Percentiles rank a stretch among this genome's conserved stretches.
Conservation (phyloP, 2,888 invertebrate species). For the Dryomyza anilis region DNA sequence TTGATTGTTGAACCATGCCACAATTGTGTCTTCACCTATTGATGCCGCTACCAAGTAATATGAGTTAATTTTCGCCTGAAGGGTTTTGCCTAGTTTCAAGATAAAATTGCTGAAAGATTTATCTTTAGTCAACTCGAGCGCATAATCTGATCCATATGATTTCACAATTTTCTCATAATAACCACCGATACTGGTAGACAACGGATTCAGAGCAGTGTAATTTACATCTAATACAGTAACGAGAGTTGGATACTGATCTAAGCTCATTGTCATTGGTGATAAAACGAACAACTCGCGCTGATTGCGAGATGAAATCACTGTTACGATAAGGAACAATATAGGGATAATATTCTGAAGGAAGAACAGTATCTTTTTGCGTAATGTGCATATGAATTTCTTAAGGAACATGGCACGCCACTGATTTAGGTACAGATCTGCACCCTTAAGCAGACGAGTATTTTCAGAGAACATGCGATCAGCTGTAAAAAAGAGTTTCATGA, state of each 20-base stretch:
- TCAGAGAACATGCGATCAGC: slow-evolving; percentile 49
- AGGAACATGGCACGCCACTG: slow-evolving; percentile 72
- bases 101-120: slow-evolving; percentile 43
- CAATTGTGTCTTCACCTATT: slow-evolving; percentile 59
- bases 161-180: slow-evolving; percentile 42
- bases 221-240: slow-evolving; percentile 47
- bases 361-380: slow-evolving; percentile 72
- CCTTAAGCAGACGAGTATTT: slow-evolving; percentile 43
- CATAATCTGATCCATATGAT: slow-evolving; percentile 40
- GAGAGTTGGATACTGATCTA: slow-evolving; percentile 46
- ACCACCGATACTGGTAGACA: slow-evolving; percentile 33
- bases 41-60: slow-evolving; percentile 67
- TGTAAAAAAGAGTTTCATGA: slow-evolving; percentile 36
- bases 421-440: slow-evolving; percentile 61
- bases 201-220: background rate
- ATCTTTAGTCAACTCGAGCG: slow-evolving; percentile 32
- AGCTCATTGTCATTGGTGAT: slow-evolving; percentile 56
- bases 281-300: slow-evolving; percentile 61
- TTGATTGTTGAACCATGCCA: slow-evolving; percentile 79
- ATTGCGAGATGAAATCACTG: slow-evolving; percentile 67
- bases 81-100: slow-evolving; percentile 41
- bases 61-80: slow-evolving; percentile 63
- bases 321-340: slow-evolving; percentile 67
- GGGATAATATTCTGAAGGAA: slow-evolving; percentile 74
- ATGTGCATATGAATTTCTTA: slow-evolving; percentile 69